phyloP scores from a whole-genome alignment of 2,113 vertebrate species.

The Macrotus californicus region DNA sequence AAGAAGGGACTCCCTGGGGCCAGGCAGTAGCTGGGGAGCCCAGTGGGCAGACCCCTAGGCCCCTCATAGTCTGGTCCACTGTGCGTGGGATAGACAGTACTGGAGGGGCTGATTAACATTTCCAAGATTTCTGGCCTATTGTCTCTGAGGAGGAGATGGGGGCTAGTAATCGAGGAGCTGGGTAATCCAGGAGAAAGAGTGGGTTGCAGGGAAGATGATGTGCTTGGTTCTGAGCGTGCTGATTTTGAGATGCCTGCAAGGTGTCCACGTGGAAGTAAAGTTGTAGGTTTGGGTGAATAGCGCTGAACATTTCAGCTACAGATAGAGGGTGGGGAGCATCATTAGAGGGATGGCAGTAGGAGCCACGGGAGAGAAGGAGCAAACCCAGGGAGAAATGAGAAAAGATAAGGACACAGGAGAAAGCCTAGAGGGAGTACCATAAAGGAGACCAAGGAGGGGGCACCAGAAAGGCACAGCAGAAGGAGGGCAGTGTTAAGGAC shows the following conservation, averaged over 20 bases:
- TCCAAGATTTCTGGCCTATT: neutral
- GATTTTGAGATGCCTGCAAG: neutral
- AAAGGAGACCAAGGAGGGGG: neutral
- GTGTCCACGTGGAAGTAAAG: accelerated
- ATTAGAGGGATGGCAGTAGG: neutral
- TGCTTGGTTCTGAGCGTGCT: accelerated
- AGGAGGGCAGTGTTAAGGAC: neutral
- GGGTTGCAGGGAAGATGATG: neutral
- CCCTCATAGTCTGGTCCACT: neutral
- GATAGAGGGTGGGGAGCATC: neutral
- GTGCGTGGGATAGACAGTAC: neutral
- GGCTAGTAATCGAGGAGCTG: neutral
- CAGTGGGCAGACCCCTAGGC: neutral
- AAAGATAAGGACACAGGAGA: neutral
- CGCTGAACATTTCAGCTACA: neutral
- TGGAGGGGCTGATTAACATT: neutral
- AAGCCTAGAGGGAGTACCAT: neutral
- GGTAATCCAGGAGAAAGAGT: neutral
- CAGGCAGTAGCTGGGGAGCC: too few species aligned
- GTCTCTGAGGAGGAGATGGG: neutral
- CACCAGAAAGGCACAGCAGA: neutral
- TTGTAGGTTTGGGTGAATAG: neutral
- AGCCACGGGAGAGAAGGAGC: neutral
- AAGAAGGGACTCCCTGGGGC: neutral
- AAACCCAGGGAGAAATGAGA: neutral